A percentile compares a stretch with the other conserved stretches of the same genome.
Conservation (phyloP, 2,888 invertebrate species). For the Acronicta psi region DNA sequence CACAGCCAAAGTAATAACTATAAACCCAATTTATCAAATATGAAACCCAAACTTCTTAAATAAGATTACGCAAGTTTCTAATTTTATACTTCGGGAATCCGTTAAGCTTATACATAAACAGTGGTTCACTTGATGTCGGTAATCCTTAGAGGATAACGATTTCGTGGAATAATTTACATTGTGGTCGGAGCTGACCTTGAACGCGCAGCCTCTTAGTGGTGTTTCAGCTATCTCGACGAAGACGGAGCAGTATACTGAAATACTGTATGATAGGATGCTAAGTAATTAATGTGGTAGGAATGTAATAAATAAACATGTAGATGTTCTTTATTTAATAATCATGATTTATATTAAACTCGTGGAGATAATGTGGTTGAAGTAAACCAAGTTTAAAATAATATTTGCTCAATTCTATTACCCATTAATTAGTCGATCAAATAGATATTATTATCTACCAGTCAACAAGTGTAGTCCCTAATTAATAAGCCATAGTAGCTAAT, state of each 20-base stretch:
- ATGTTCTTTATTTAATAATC: background rate
- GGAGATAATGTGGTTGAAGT: background rate
- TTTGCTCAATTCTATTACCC: too few species aligned
- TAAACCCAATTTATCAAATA: too few species aligned
- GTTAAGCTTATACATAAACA: conserved; percentile 8
- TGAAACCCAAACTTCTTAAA: conserved; percentile 6
- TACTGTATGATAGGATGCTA: conserved; percentile 1
- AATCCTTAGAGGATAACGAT: conserved; percentile 8
- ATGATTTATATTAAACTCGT: too few species aligned
- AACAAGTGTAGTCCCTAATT: too few species aligned
- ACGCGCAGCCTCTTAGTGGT: conserved; percentile 7
- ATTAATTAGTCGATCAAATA: too few species aligned
- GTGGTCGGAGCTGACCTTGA: conserved; percentile 4
- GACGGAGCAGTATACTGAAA: background rate
- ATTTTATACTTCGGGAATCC: conserved; percentile 6
- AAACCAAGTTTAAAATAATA: too few species aligned
- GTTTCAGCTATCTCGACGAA: conserved; percentile 6
- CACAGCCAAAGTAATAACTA: background rate
- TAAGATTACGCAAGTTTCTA: conserved; percentile 4
- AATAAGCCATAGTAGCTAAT: too few species aligned
- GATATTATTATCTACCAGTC: too few species aligned
- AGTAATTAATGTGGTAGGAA: conserved; percentile 7
- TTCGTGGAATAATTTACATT: conserved; percentile 12
- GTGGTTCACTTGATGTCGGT: conserved; percentile 3
- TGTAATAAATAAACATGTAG: conserved; percentile 6